Evolutionary conservation across 2,797 vertebrate genomes (phyloP).

Genomic region (Pangasius djambal): DNA sequence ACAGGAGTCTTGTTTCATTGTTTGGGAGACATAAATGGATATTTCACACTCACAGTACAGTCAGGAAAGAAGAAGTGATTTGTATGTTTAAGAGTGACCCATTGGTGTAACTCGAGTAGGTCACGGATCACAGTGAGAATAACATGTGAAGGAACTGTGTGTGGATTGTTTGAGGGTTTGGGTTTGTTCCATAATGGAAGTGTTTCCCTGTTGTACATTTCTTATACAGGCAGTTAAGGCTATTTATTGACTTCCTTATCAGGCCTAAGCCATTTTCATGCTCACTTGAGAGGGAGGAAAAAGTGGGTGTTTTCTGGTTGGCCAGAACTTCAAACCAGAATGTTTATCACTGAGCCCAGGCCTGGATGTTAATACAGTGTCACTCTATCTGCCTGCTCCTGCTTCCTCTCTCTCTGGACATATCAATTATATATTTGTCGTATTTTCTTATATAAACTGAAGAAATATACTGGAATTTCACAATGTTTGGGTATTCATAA

Average conservation of each 20-base stretch:
- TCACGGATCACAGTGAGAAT: conserved; percentile 12
- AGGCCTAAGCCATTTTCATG: conserved; percentile 6
- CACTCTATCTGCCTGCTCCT: conserved; percentile 23
- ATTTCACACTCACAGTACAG: neutral
- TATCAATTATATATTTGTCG: conserved; percentile 14
- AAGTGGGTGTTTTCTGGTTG: conserved; percentile 53
- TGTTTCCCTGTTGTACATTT: conserved; percentile 17
- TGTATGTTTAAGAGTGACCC: conserved; percentile 3
- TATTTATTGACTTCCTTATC: conserved; percentile 52
- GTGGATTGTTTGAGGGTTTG: conserved; percentile 2
- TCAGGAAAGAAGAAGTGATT: conserved; percentile 12
- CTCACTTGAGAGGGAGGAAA: conserved; percentile 49
- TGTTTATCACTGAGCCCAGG: conserved; percentile 44
- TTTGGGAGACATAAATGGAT: neutral
- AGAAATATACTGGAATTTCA: neutral
- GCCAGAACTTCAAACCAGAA: conserved; percentile 47
- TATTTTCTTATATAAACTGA: neutral
- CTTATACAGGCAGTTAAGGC: conserved; percentile 4
- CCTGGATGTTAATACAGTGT: conserved; percentile 39
- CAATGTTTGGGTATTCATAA: neutral
- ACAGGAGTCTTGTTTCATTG: conserved; percentile 17
- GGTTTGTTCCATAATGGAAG: conserved; percentile 1
- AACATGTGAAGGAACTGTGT: conserved; percentile 1
- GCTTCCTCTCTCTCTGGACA: conserved; percentile 24
- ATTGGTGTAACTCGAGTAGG: neutral